Evolutionary conservation across 2,888 invertebrate species (phyloP).

Genomic region (Lasioglossum vierecki): DNA sequence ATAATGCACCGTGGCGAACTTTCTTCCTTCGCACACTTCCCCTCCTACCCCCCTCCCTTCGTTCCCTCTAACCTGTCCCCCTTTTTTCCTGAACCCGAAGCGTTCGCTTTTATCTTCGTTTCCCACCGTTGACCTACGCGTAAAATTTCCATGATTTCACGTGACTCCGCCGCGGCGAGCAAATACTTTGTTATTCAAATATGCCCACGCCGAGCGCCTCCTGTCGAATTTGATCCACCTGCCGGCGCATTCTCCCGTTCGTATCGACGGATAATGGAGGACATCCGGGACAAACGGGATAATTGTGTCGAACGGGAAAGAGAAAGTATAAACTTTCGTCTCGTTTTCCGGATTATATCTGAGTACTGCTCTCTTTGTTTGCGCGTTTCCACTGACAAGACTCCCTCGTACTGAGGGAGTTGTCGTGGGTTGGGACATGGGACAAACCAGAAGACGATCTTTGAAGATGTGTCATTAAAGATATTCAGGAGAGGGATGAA

Average conservation of each 20-base stretch:
- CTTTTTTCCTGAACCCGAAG: neutral
- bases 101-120: conserved; percentile 35
- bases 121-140: conserved; percentile 46
- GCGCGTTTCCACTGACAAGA: neutral
- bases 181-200: conserved; percentile 64
- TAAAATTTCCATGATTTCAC: conserved; percentile 60
- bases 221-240: conserved; percentile 50
- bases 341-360: neutral
- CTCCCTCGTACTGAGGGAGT: neutral
- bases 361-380: neutral
- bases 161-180: conserved; percentile 33
- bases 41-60: neutral
- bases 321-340: neutral
- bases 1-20: conserved; percentile 53
- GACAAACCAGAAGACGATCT: neutral
- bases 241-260: conserved; percentile 20
- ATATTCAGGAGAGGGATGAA: neutral
- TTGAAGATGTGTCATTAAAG: too few relatives aligned
- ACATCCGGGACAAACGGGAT: conserved; percentile 12
- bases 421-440: neutral
- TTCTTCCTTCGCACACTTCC: conserved; percentile 11
- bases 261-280: conserved; percentile 11
- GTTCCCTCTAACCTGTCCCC: neutral
- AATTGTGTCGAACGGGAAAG: conserved; percentile 13
- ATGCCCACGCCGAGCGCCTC: conserved; percentile 28